Evolutionary conservation across 2,797 vertebrate genomes (phyloP).

Genomic region (Lophura swinhoii): DNA sequence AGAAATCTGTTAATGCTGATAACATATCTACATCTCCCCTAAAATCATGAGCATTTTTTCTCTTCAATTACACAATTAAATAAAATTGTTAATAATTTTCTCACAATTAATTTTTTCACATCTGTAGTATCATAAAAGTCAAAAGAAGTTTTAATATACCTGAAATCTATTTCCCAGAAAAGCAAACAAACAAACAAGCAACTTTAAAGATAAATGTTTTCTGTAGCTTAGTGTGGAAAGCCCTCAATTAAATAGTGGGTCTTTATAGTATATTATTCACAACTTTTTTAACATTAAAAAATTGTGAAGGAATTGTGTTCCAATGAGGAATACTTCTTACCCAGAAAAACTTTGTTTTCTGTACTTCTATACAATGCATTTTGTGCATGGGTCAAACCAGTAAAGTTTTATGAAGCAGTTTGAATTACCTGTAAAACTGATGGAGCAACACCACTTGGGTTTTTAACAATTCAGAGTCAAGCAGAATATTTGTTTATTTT

Average conservation of each 20-base stretch:
- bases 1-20: not conserved
- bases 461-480: conserved; percentile 25
- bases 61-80: not conserved
- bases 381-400: conserved; percentile 6
- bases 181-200: not conserved
- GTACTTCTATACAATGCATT: not conserved
- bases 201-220: not conserved
- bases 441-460: not conserved
- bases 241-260: not conserved
- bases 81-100: not conserved
- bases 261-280: not conserved
- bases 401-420: conserved; percentile 38
- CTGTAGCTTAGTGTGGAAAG: not conserved
- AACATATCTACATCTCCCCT: accelerated
- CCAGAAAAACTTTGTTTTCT: not conserved
- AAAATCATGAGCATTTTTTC: not conserved
- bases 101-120: not conserved
- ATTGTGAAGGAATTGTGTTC: not conserved
- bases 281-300: not conserved
- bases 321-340: not conserved
- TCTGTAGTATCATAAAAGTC: not conserved
- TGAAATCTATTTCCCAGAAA: not conserved
- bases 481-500: not conserved
- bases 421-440: conserved; percentile 18
- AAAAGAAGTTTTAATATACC: not conserved